Percentiles rank a stretch among this genome's conserved stretches.
Evolutionary conservation across 2,888 invertebrate genomes (phyloP).

Genomic region (Himalopsyche japonica): DNA sequence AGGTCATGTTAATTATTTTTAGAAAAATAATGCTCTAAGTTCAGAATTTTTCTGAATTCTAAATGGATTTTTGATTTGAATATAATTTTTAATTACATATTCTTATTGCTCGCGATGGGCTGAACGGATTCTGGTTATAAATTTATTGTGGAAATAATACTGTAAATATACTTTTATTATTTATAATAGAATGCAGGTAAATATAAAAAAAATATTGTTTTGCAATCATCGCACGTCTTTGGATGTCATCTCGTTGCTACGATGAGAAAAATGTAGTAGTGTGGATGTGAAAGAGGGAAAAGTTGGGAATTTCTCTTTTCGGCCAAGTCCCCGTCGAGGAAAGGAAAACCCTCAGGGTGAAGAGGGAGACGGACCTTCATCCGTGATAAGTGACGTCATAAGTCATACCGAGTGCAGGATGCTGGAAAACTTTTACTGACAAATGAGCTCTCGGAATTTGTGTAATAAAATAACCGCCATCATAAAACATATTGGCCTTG

Average conservation of each 20-base stretch:
- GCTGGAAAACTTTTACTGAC: background rate
- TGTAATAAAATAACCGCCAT: background rate
- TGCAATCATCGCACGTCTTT: background rate
- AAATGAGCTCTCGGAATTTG: background rate
- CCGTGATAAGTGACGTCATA: slow-evolving; percentile 19
- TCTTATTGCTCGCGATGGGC: too few relatives aligned
- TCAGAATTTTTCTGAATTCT: too few relatives aligned
- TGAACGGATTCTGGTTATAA: too few relatives aligned
- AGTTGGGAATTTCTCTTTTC: background rate
- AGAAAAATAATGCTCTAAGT: too few relatives aligned
- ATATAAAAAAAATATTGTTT: too few relatives aligned
- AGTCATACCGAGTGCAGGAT: slow-evolving; percentile 8
- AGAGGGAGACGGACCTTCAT: slow-evolving; percentile 8
- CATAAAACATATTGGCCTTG: background rate
- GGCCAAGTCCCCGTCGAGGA: background rate
- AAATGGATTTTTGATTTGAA: too few relatives aligned
- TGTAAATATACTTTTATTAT: too few relatives aligned
- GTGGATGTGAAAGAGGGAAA: background rate
- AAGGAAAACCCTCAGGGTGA: background rate
- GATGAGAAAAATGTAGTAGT: background rate
- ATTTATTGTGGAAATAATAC: too few relatives aligned
- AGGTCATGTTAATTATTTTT: too few relatives aligned
- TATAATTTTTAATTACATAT: too few relatives aligned
- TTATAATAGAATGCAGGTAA: too few relatives aligned
- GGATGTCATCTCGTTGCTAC: background rate